Evolutionary conservation across 2,797 vertebrate species (phyloP).

Genomic region (Australoheros facetus): DNA sequence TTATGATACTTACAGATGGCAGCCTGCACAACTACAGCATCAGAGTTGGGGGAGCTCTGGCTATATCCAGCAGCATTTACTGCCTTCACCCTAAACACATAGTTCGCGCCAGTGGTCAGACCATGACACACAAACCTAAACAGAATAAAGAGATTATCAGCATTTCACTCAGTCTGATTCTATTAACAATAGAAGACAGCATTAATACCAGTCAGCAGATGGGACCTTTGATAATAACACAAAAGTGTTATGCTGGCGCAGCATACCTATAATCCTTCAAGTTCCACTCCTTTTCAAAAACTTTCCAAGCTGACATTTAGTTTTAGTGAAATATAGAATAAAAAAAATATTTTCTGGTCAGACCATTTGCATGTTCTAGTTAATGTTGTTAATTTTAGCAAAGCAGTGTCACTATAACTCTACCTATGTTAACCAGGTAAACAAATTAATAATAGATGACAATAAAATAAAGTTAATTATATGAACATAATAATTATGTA

Average conservation of each 20-base stretch:
- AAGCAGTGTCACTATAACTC: no score
- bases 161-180: not conserved
- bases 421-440: no score
- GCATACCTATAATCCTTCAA: not conserved
- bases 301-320: no score
- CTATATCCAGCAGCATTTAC: slow-evolving; percentile 97
- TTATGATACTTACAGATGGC: slow-evolving; percentile 87
- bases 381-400: no score
- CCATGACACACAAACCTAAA: slow-evolving; percentile 94
- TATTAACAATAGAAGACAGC: not conserved
- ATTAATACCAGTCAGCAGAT: not conserved
- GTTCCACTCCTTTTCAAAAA: not conserved
- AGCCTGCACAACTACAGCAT: slow-evolving; percentile 88
- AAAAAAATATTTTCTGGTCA: no score
- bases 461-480: no score
- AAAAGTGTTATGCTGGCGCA: not conserved
- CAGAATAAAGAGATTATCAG: not conserved
- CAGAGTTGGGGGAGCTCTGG: slow-evolving; percentile 86
- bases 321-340: no score
- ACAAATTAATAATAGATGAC: no score
- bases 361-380: no score
- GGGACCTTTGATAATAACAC: not conserved
- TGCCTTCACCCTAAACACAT: slow-evolving; percentile 92
- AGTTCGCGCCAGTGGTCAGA: slow-evolving; percentile 83
- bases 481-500: not conserved